These are phyloP conservation scores for Lacerta bilineata DNA, from an alignment of 2,797 vertebrate genomes.

Conservation along the genomic window DNA sequence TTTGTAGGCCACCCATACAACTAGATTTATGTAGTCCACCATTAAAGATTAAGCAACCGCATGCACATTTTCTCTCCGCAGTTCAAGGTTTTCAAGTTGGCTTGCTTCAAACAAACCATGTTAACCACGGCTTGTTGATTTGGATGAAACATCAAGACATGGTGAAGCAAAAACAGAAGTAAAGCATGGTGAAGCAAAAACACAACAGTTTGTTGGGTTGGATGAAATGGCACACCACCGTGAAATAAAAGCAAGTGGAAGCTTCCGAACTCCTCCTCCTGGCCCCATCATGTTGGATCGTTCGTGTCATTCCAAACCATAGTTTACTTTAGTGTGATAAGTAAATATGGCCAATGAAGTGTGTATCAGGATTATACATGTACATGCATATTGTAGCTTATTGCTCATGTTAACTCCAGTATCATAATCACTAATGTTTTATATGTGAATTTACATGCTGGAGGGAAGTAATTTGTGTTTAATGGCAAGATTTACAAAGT, in stretches of 20 bases:
- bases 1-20: too few relatives aligned
- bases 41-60: neutral
- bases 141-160: neutral
- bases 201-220: too few relatives aligned
- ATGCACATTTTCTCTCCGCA: neutral
- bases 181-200: too few relatives aligned
- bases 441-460: constrained; percentile 70
- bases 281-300: neutral
- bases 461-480: constrained; percentile 77
- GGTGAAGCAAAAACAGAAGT: neutral
- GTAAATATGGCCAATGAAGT: neutral
- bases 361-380: constrained; percentile 45
- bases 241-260: neutral
- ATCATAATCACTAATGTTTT: constrained; percentile 75
- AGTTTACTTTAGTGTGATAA: neutral
- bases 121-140: neutral
- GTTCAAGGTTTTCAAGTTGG: neutral
- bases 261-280: too few relatives aligned
- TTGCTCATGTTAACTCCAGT: constrained; percentile 75
- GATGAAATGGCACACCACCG: too few relatives aligned
- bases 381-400: constrained; percentile 66
- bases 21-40: too few relatives aligned
- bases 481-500: constrained; percentile 72
- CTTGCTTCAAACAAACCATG: neutral
- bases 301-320: neutral